Evolutionary conservation across 2,888 invertebrate species (phyloP), one percentile per base, ranked within the genome.

Genomic region (Spilarctia lutea): DNA sequence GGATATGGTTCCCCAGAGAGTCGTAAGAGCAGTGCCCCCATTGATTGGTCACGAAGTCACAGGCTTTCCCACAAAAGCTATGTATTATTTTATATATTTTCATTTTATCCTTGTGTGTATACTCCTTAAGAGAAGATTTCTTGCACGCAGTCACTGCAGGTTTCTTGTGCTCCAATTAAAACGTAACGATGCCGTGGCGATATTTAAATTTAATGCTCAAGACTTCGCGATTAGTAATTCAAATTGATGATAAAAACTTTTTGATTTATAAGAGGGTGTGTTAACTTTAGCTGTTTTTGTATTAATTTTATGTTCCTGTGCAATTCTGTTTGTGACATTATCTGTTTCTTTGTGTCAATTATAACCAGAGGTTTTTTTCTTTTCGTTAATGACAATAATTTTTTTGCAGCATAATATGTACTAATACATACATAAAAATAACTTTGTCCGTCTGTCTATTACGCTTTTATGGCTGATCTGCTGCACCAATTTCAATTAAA

Each of bases 211-310:
- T 88, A 86, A 85, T 84, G 81, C 81, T 78, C 83, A 72, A 78
- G 81, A 80, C 82, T 83, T 84, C 80, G 81, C 81, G 85, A 91
- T 92, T 92, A 90, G 89, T 86, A 87, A 91, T 89, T 90, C 92
- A 92, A 90, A 93, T 92, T 88, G 84, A 81, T 81, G 79, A 84
- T 86, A 85, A 90, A 88, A 88, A 91, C 88, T 90, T 91, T 90
- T 81, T 90, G 91, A 92, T 91, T 90, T 89, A 91, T 73, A 77
- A 79, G 70, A 72, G 77, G 83, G 74, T 73, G 84, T 78, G 77
- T 73, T 75, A 74, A 73, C 73, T 73, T 72, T 72, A 39, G 77
- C 80, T 74, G 84, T 85, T 81, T 77, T 85, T 83, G 42, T 71
- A 20, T 42, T 30, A 68, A 27, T 27, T 45, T 42, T 27, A 67